Base-by-base conservation (phyloP, 2,113 vertebrate species). In the Nicator chloris region DNA sequence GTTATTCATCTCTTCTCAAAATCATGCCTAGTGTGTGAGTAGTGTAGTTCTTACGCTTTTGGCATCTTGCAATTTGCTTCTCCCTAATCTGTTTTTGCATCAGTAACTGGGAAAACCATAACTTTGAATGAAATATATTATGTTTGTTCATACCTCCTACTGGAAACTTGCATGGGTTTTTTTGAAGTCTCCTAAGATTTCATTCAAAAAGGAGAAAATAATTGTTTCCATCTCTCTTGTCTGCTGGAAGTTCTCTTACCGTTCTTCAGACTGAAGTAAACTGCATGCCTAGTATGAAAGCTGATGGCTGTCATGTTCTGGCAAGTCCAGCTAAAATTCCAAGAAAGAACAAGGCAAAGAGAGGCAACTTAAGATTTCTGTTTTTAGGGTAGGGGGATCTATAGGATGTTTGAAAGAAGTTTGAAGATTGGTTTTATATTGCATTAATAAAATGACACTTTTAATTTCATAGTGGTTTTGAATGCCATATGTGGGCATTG, bases 401-500 rank as follows among this genome's bases (percentile, higher is more conserved):
- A 8, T 53, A 28, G 27, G 13, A 63, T 79, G 18, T 82, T 81
- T 68, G 20, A 68, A 51, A 89, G 17, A 23, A 90, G 4, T 26
- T n/a, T 66, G 28, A 60, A 54, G 10, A 56, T 51, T 40, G 7
- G 2, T 30, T 86, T 88, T 80, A 27, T 75, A 27, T 50, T 51
- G 14, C 1, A 0, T 78, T 71, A 16, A 13, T 69, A 11, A 78
- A 85, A 40, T 16, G 23, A 50, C 9, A 54, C 10, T 33, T 83
- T 65, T 31, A 45, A 39, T 90, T 88, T 59, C 24, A 2, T 50
- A 12, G 26, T 57, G 24, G 7, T 54, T 84, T 93, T 82, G 37
- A 64, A 59, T 3, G 1, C 27, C 3, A 1, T 49, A 1, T 49
- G 23, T 59, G 13, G 7, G 3, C 44, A 9, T 17, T 77, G 21